These are phyloP conservation scores for Micronycteris hirsuta DNA, from an alignment of 2,113 vertebrate genomes.

Conservation along the genomic window DNA sequence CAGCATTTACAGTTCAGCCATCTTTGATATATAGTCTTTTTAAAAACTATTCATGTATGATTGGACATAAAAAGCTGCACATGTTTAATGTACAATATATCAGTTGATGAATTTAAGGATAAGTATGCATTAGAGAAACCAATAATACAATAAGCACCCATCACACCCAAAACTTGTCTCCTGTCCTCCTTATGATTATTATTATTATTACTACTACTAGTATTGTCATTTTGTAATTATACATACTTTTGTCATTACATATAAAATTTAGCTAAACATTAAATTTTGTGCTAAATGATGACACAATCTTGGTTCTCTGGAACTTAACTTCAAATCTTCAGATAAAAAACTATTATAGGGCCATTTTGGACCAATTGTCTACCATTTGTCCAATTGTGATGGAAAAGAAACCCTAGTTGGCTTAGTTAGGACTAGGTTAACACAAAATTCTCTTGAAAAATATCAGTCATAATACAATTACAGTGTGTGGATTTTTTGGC, in stretches of 20 bases:
- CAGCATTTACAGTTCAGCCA: neutral
- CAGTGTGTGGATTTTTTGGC: too few relatives aligned
- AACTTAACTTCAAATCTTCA: neutral
- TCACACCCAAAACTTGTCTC: neutral
- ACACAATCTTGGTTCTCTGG: neutral
- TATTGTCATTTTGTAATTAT: neutral
- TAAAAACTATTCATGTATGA: neutral
- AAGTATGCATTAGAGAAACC: neutral
- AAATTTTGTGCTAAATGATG: neutral
- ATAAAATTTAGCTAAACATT: neutral
- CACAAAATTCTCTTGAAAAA: neutral
- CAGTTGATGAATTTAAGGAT: neutral
- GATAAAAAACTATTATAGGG: too few relatives aligned
- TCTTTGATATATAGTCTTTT: neutral
- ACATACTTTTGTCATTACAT: neutral
- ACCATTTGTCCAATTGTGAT: neutral
- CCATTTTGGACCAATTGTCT: accelerated
- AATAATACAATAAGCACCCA: neutral
- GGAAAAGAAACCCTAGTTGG: neutral
- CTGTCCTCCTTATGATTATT: neutral
- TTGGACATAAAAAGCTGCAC: neutral
- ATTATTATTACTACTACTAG: too few relatives aligned
- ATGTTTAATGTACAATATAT: neutral
- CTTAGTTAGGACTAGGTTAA: neutral
- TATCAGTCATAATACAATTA: neutral